A percentile compares a stretch with the other conserved stretches of the same genome.
phyloP scores from a whole-genome alignment of 2,888 invertebrate genomes.

The Campopleginae sp. region DNA sequence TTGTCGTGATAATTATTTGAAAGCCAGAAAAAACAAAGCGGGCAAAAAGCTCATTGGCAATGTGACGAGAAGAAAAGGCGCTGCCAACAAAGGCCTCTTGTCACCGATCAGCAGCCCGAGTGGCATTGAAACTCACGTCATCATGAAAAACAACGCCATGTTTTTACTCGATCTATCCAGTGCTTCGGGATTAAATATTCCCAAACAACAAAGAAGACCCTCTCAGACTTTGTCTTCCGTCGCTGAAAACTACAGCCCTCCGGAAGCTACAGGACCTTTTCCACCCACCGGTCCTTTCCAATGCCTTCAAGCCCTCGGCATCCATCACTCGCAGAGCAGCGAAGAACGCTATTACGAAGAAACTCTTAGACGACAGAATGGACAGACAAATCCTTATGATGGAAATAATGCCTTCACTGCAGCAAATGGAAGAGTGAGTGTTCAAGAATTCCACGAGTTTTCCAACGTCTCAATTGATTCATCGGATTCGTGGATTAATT shows the following conservation, averaged over 20 bases:
- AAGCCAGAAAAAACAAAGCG: constrained; percentile 75
- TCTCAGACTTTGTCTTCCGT: constrained; percentile 85
- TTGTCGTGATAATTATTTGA: constrained; percentile 92
- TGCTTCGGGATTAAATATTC: constrained; percentile 86
- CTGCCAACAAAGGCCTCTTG: constrained; percentile 74
- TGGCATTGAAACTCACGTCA: constrained; percentile 86
- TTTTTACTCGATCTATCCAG: constrained; percentile 96
- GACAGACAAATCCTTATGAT: constrained; percentile 81
- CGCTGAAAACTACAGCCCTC: constrained; percentile 86
- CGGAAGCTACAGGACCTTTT: constrained; percentile 86
- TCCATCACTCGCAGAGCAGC: constrained; percentile 77
- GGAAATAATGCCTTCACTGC: constrained; percentile 74
- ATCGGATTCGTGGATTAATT: not conserved
- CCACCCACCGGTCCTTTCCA: constrained; percentile 87
- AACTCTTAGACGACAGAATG: constrained; percentile 84
- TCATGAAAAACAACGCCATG: constrained; percentile 97
- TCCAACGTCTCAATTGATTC: not conserved
- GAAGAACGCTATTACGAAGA: constrained; percentile 84
- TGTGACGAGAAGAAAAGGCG: constrained; percentile 76
- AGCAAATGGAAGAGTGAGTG: constrained; percentile 82
- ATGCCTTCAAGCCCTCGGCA: constrained; percentile 86
- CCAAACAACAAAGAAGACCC: constrained; percentile 81
- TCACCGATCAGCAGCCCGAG: constrained; percentile 81
- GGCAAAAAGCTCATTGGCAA: constrained; percentile 79
- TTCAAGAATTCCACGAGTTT: constrained; percentile 6